phyloP scores from a whole-genome alignment of 2,113 vertebrate species.

The Equus quagga region DNA sequence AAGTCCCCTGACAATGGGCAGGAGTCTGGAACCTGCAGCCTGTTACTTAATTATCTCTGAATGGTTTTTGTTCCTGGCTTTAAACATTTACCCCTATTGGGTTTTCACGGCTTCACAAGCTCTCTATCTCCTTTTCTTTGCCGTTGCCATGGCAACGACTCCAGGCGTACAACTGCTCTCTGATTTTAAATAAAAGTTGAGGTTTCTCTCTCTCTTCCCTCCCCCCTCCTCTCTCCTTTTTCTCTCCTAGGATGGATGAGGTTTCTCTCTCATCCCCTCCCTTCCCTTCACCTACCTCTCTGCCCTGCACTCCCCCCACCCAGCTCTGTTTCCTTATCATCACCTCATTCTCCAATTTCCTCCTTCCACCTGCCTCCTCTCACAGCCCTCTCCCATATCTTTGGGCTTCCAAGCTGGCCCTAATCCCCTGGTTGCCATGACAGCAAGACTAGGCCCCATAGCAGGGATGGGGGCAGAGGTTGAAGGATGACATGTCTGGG shows the following conservation, averaged over 20 bases:
- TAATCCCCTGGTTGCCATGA: conserved; percentile 73
- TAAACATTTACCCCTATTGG: conserved; percentile 85
- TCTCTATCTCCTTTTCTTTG: conserved; percentile 81
- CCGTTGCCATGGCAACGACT: conserved; percentile 86
- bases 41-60: conserved; percentile 84
- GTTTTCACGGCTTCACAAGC: conserved; percentile 75
- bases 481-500: not conserved
- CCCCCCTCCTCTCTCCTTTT: conserved; percentile 23
- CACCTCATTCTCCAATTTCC: conserved; percentile 30
- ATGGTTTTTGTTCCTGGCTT: conserved; percentile 85
- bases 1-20: conserved; percentile 62
- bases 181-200: conserved; percentile 88
- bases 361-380: conserved; percentile 59
- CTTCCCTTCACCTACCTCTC: conserved; percentile 42
- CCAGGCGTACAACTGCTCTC: conserved; percentile 84
- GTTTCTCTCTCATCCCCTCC: conserved; percentile 37
- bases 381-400: conserved; percentile 27
- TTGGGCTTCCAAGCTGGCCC: conserved; percentile 56
- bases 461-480: conserved; percentile 51
- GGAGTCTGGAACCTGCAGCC: conserved; percentile 73
- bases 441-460: conserved; percentile 42
- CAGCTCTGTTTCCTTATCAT: not conserved
- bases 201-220: conserved; percentile 67
- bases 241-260: conserved; percentile 55
- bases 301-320: not conserved